Base-by-base conservation (phyloP, 2,113 vertebrate species). In the Pituophis catenifer region DNA sequence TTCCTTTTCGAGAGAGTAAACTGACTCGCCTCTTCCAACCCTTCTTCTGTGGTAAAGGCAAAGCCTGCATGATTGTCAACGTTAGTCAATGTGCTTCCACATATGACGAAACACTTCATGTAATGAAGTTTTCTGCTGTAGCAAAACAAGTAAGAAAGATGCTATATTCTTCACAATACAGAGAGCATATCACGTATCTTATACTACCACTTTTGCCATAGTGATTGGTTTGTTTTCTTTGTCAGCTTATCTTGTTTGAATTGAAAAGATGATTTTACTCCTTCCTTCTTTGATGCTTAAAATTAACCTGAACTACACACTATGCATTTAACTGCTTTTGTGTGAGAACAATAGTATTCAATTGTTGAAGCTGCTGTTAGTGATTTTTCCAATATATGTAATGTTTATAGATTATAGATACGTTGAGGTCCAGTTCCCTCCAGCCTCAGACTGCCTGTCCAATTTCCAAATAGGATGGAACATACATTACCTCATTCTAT, bases 1-100 rank as follows among this genome's bases (percentile, higher is more conserved):
- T 99, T 91, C 99, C 99, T 0, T 99, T 99, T 96, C 97, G 99
- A 95, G 99, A 99, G 96, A 99, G 98, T 95, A 99, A 99, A 90
- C 59, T 99, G 94, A 99, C 98, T 1, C 98, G 98, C n/a, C 98
- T 99, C 26, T 99, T 99, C 95, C 99, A 99, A 95, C 96, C 98
- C 0, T 97, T 99, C 86, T 99, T 99, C 93, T 98, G 98, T 48
- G 98, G 98, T 17, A 98, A 98, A 96, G 98, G 99, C 75, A 97
- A 96, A 94, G 98, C 98, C 1, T 98, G 98, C 2, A 99, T 99
- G 98, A 98, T 99, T 65, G 98, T 99, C 89, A 99, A 99, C 94
- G 97, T 99, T 89, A 99, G 98, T 95, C 98, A 98, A 91, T 98
- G 98, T 93, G 97, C 98, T 8, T 98, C 98, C 85, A 98, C 97